Evolutionary conservation across 1,140 invertebrate species (phyloP).

Genomic region (Aricia agestis): DNA sequence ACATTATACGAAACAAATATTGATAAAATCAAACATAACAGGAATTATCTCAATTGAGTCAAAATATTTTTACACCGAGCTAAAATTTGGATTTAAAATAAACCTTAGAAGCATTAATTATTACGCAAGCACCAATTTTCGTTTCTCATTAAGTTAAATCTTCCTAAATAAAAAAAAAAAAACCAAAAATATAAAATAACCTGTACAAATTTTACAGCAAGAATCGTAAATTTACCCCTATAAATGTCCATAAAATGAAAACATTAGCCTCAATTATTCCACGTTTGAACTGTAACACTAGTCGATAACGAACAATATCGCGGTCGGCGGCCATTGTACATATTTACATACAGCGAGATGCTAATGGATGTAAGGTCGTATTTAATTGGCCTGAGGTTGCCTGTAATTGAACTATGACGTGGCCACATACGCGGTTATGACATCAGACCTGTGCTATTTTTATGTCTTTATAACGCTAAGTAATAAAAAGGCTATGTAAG

Average conservation of each 20-base stretch:
- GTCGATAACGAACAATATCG: neutral
- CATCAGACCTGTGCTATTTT: slow-evolving; percentile 20
- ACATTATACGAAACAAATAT: too few species aligned
- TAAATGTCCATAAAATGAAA: neutral
- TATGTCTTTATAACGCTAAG: neutral
- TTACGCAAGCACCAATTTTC: too few species aligned
- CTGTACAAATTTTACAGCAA: too few species aligned
- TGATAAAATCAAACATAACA: too few species aligned
- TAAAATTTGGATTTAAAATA: too few species aligned
- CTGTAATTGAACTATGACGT: slow-evolving; percentile 69
- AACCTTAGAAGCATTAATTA: too few species aligned
- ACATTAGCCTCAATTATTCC: slow-evolving; percentile 22
- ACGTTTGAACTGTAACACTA: slow-evolving; percentile 55
- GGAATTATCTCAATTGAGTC: too few species aligned
- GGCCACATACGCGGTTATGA: slow-evolving; percentile 24
- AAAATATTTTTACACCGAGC: too few species aligned
- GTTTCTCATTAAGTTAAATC: too few species aligned
- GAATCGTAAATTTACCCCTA: neutral
- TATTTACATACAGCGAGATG: slow-evolving; percentile 47
- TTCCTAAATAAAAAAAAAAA: too few species aligned
- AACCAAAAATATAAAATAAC: too few species aligned
- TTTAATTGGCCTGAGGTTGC: slow-evolving; percentile 71
- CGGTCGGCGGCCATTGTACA: slow-evolving; percentile 24
- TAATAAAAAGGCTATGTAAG: too few species aligned
- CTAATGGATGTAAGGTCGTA: slow-evolving; percentile 71